phyloP scores from a whole-genome alignment of 2,797 vertebrate species.

The Tadarida brasiliensis region DNA sequence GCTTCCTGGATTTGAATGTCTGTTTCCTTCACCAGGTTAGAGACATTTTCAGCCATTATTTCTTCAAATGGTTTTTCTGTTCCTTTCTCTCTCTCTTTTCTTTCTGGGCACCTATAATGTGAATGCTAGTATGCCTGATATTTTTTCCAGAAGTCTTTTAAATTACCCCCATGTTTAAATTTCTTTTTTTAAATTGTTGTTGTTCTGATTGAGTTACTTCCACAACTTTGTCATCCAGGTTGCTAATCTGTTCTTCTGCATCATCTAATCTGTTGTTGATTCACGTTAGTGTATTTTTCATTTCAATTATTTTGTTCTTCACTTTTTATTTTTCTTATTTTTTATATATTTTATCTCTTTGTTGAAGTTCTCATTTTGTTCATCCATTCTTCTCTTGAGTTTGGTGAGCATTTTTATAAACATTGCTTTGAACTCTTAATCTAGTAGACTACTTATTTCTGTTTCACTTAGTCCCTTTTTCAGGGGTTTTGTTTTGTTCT shows the following conservation, averaged over 20 bases:
- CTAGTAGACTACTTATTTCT: not conserved
- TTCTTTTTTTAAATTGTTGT: too few species aligned
- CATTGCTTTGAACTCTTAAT: not conserved
- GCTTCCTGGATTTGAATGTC: too few species aligned
- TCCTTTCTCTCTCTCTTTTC: too few species aligned
- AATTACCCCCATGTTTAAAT: not conserved
- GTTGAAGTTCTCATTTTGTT: not conserved
- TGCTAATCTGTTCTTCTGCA: not conserved
- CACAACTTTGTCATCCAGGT: not conserved
- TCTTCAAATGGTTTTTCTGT: too few species aligned
- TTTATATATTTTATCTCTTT: too few species aligned
- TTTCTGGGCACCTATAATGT: not conserved
- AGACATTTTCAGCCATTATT: too few species aligned
- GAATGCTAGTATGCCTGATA: not conserved
- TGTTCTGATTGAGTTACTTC: not conserved
- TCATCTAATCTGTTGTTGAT: not conserved
- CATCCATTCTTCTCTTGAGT: not conserved
- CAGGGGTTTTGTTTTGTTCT: not conserved
- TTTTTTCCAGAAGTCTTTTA: not conserved
- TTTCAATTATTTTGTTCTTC: too few species aligned
- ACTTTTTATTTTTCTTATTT: too few species aligned
- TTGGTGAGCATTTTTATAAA: not conserved
- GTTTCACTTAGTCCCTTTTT: not conserved
- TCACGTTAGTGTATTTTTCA: too few species aligned
- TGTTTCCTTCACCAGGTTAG: too few species aligned